Percentiles rank a stretch among this genome's conserved stretches.
phyloP scores from a whole-genome alignment of 1,140 invertebrate species.

The Tetragnatha versicolor region DNA sequence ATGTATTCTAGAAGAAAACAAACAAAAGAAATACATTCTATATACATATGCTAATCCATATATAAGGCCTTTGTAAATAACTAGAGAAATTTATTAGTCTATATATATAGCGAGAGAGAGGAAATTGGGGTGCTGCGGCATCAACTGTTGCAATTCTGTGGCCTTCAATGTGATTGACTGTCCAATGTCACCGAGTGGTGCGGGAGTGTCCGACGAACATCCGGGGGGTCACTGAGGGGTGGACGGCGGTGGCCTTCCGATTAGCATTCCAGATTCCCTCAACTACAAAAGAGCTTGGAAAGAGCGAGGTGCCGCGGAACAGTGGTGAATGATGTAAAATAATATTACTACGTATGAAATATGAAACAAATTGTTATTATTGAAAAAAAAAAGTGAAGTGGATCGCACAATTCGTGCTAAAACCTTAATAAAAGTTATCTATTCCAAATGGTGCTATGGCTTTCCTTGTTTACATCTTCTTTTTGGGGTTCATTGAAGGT shows the following conservation, averaged over 20 bases:
- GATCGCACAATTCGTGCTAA: constrained; percentile 48
- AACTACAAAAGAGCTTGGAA: constrained; percentile 38
- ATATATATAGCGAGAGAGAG: background rate
- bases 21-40: constrained; percentile 26
- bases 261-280: constrained; percentile 36
- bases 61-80: constrained; percentile 52
- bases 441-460: background rate
- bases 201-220: background rate
- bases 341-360: constrained; percentile 24
- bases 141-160: constrained; percentile 32
- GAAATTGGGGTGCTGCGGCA: constrained; percentile 11
- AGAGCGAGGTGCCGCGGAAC: constrained; percentile 35
- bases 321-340: background rate
- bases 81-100: constrained; percentile 33
- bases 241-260: constrained; percentile 50
- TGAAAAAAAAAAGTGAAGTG: constrained; percentile 18
- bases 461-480: background rate
- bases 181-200: constrained; percentile 6
- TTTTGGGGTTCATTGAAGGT: background rate
- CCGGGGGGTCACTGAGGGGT: too few species aligned
- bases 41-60: constrained; percentile 37
- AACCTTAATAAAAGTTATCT: constrained; percentile 52
- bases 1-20: constrained; percentile 37
- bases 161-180: constrained; percentile 36
- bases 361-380: constrained; percentile 35